Evolutionary conservation across 2,888 invertebrate species (phyloP).

Genomic region (Andrena minutula): DNA sequence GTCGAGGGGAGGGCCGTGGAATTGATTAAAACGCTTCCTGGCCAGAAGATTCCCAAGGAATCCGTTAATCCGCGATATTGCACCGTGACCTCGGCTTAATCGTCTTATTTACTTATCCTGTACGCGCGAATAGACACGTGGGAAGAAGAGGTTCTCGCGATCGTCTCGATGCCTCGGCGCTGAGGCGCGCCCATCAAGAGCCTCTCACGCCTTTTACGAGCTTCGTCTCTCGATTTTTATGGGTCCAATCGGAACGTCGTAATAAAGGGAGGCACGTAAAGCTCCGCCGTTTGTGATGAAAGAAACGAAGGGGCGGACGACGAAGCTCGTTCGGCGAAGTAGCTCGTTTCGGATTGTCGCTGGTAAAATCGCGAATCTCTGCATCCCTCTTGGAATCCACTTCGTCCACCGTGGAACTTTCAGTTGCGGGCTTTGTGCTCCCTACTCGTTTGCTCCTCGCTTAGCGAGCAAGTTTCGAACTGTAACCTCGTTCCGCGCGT

Average conservation of each 20-base stretch:
- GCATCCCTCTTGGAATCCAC: background rate
- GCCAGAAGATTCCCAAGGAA: background rate
- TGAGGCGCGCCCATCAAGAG: background rate
- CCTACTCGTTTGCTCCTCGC: background rate
- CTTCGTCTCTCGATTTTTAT: conserved; percentile 44
- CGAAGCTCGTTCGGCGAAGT: background rate
- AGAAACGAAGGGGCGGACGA: background rate
- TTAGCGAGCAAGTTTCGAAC: background rate
- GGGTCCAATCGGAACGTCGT: conserved; percentile 24
- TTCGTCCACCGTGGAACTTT: background rate
- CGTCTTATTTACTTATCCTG: conserved; percentile 4
- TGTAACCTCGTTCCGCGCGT: no score
- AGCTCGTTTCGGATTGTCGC: background rate
- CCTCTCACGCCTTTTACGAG: conserved; percentile 24
- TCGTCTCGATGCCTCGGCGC: background rate
- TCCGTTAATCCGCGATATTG: conserved; percentile 20
- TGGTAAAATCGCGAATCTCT: background rate
- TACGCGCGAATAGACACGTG: background rate
- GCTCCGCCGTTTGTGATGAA: background rate
- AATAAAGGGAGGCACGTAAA: background rate
- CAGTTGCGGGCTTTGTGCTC: background rate
- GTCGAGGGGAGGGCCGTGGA: background rate
- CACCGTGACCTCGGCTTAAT: background rate
- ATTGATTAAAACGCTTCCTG: conserved; percentile 17
- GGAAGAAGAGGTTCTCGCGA: background rate